Evolutionary conservation across 1,140 invertebrate genomes (phyloP).

Genomic region (Whitmania pigra): DNA sequence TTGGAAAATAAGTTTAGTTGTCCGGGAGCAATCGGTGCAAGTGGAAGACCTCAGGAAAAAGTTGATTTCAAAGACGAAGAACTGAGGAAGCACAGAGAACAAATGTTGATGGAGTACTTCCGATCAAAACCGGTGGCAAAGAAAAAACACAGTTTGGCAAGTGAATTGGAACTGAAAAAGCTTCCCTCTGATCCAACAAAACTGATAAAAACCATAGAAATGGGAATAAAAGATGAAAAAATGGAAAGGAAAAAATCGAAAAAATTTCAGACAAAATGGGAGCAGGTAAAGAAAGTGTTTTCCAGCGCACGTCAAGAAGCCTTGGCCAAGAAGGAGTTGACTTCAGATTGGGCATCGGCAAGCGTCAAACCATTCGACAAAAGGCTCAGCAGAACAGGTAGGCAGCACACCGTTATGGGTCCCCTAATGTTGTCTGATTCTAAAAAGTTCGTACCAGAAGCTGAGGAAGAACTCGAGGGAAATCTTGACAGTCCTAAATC

Average conservation of each 20-base stretch:
- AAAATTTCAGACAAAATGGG: conserved; percentile 16
- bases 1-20: background rate
- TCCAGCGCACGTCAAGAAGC: background rate
- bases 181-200: background rate
- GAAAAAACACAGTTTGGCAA: conserved; percentile 2
- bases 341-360: background rate
- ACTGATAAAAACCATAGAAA: background rate
- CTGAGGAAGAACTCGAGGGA: background rate
- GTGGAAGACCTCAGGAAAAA: background rate
- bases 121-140: background rate
- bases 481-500: conserved; percentile 5
- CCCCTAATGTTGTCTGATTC: background rate
- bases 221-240: background rate
- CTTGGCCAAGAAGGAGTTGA: background rate
- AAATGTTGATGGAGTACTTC: background rate
- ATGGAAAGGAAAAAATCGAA: conserved; percentile 12
- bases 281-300: conserved; percentile 18
- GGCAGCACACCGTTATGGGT: background rate
- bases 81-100: background rate
- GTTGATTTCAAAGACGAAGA: background rate
- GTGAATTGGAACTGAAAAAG: background rate
- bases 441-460: background rate
- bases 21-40: background rate
- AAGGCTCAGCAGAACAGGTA: no score
- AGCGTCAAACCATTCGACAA: background rate